These are phyloP conservation scores for Gambelia wislizenii DNA, from an alignment of 2,797 vertebrate genomes.

Conservation along the genomic window DNA sequence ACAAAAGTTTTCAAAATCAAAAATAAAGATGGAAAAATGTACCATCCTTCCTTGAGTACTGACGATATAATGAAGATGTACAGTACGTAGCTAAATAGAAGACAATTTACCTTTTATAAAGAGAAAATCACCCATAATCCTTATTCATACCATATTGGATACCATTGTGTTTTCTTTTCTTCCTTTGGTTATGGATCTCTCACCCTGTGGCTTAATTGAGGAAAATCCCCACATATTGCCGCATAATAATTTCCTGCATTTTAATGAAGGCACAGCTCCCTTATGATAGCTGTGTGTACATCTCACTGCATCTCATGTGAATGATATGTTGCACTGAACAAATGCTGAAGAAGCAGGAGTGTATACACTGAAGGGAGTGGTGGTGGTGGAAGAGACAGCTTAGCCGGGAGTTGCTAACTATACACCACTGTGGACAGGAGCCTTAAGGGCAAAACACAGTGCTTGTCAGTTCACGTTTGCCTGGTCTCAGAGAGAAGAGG, in stretches of 20 bases:
- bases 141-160: constrained; percentile 29
- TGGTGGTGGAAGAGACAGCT: constrained; percentile 50
- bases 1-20: background rate
- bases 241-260: constrained; percentile 39
- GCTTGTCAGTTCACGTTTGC: constrained; percentile 76
- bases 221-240: constrained; percentile 25
- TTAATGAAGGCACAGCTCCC: constrained; percentile 25
- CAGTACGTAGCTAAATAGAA: constrained; percentile 2
- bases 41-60: background rate
- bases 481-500: constrained; percentile 67
- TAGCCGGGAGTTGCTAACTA: constrained; percentile 58
- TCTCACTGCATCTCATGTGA: constrained; percentile 13
- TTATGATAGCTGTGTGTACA: background rate
- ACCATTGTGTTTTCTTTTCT: constrained; percentile 7
- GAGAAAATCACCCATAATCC: constrained; percentile 18
- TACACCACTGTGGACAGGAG: constrained; percentile 68
- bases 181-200: constrained; percentile 28
- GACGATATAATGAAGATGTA: constrained; percentile 19
- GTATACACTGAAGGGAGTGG: constrained; percentile 6
- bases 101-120: constrained; percentile 10
- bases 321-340: background rate
- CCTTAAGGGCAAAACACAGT: constrained; percentile 77
- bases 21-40: background rate
- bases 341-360: constrained; percentile 43
- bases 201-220: constrained; percentile 24